A percentile compares a stretch with the other conserved stretches of the same genome.
phyloP scores from a whole-genome alignment of 2,113 vertebrate genomes.

The Cichladusa arquata region DNA sequence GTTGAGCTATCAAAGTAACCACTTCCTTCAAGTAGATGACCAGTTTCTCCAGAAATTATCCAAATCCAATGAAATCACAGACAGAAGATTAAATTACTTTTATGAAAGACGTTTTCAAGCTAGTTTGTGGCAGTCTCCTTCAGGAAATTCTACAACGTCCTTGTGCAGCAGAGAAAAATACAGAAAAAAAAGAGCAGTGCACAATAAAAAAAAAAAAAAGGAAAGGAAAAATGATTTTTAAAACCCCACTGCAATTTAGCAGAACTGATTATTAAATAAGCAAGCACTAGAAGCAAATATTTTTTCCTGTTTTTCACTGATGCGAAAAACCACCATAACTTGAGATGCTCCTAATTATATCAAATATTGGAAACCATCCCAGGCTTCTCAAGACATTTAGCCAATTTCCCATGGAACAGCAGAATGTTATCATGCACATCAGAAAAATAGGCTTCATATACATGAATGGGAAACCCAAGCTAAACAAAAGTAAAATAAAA shows the following conservation, averaged over 20 bases:
- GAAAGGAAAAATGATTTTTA: not conserved
- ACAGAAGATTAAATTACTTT: not conserved
- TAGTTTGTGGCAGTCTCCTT: not conserved
- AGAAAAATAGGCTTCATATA: not conserved
- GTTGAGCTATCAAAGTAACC: not conserved
- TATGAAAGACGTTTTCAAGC: not conserved
- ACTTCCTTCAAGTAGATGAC: not conserved
- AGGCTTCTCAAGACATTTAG: constrained; percentile 14
- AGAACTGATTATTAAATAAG: not conserved
- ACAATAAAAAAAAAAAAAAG: not conserved
- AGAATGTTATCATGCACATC: not conserved
- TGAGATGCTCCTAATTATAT: constrained; percentile 34
- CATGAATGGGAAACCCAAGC: not conserved
- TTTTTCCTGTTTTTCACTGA: constrained; percentile 27
- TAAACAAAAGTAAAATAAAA: not conserved
- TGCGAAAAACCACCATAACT: not conserved
- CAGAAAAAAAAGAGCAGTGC: not conserved
- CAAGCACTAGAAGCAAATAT: constrained; percentile 4
- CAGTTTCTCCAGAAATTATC: not conserved
- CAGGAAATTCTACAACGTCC: not conserved
- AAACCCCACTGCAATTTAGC: not conserved
- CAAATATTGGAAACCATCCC: constrained; percentile 31
- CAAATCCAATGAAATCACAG: not conserved
- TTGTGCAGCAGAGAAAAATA: not conserved
- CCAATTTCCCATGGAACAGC: constrained; percentile 2